A percentile compares a stretch with the other conserved stretches of the same genome.
These are phyloP conservation scores for Temnopleurus reevesii DNA, from an alignment of 53 echinoderm and acorn worm species.

Conservation along the genomic window DNA sequence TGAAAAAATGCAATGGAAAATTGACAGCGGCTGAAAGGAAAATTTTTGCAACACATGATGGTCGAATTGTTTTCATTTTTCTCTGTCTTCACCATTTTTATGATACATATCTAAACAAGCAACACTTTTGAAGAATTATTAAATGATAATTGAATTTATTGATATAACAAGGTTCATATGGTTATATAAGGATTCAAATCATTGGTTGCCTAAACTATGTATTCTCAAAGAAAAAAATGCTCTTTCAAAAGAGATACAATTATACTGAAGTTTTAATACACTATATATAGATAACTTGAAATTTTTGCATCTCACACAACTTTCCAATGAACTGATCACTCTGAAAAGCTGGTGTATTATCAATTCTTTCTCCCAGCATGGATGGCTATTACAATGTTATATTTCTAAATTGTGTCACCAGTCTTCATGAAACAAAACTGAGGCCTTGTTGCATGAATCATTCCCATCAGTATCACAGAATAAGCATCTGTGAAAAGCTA, in stretches of 20 bases:
- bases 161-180: not conserved
- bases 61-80: not conserved
- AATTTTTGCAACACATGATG: not conserved
- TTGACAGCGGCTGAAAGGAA: not conserved
- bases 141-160: no score
- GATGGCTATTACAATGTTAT: slow-evolving; percentile 10
- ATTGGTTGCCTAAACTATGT: no score
- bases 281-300: not conserved
- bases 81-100: slow-evolving; percentile 6
- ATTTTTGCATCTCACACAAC: not conserved
- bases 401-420: not conserved
- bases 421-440: not conserved
- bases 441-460: no score
- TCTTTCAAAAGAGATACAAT: no score
- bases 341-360: not conserved
- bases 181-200: no score
- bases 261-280: no score
- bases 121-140: not conserved
- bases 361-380: not conserved
- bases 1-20: not conserved
- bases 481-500: no score
- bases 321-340: not conserved
- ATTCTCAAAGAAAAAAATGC: no score
- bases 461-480: no score
- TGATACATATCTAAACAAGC: not conserved